A percentile compares a stretch with the other conserved stretches of the same genome.
phyloP scores from a whole-genome alignment of 2,113 vertebrate genomes.

The Petromus typicus region DNA sequence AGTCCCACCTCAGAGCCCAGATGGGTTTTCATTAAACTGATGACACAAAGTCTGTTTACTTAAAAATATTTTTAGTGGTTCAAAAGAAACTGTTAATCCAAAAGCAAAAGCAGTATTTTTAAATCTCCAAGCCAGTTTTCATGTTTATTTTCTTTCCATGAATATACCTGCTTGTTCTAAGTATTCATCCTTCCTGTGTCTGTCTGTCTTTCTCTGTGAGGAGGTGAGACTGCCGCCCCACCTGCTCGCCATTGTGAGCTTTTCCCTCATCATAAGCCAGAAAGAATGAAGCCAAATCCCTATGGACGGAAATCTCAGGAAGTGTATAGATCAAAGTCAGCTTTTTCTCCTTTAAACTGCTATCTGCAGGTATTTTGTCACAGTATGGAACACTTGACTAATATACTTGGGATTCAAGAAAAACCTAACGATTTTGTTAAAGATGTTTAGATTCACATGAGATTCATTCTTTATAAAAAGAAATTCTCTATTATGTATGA shows the following conservation, averaged over 20 bases:
- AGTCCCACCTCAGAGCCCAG: background rate
- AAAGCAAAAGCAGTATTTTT: constrained; percentile 50
- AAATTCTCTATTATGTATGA: background rate
- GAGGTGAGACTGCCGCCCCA: background rate
- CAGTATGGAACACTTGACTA: background rate
- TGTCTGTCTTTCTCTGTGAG: background rate
- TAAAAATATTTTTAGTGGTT: background rate
- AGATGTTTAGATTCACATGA: background rate
- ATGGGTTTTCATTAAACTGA: constrained; percentile 39
- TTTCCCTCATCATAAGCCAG: background rate
- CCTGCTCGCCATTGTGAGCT: background rate
- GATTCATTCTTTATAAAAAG: background rate
- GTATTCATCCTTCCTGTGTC: background rate
- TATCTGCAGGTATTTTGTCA: background rate
- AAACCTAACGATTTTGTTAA: background rate
- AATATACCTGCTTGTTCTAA: background rate
- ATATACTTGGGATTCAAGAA: background rate
- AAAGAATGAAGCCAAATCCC: background rate
- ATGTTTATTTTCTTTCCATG: background rate
- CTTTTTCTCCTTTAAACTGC: background rate
- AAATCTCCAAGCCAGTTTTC: background rate
- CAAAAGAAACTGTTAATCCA: background rate
- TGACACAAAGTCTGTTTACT: background rate
- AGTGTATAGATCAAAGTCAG: background rate
- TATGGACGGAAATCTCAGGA: background rate